Base-by-base conservation (phyloP, 2,888 invertebrate species). In the Leucophenga maculata region DNA sequence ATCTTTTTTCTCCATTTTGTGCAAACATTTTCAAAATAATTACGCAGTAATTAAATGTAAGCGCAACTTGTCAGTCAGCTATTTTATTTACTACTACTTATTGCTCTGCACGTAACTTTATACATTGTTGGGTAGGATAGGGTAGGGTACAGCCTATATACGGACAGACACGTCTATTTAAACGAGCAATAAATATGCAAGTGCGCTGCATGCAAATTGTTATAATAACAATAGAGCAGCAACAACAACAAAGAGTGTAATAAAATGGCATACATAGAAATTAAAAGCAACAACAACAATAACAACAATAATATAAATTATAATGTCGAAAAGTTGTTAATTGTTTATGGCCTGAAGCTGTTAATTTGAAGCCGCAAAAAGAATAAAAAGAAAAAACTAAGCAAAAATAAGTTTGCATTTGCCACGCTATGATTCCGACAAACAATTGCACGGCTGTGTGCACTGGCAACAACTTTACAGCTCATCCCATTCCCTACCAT, bases 301-400 rank as follows among this genome's bases (percentile, higher is more conserved):
- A 80, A 82, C 82, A 78, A 78, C 74, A 79, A 82, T 80, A 79
- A 78, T 80, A 82, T 78, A 39, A 39, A 39, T 39, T 39, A 39
- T 39, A 39, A 39, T 39, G 39, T 39, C 39, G 39, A 78, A 73
- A 78, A 82, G 75, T 77, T 78, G 80, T 82, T 80, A 80, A 80
- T 82, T 78, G 82, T 74, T 75, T 72, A 72, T 73, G 57, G 57
- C 57, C 26, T 26, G 57, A 57, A 26, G 57, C 57, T 57, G 57
- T 57, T 57, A 57, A 57, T 57, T 57, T 57, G 13, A 18, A 57
- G 26, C 57, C 26, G 14, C 57, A 39, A 39, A 39, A 39, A 8
- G 8, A 39, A 39, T 1, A 8, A 39, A 8, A 39, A 39, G 11
- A 39, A 39, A 3, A 39, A 39, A 54, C 18, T 13, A 18, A 54